Evolutionary conservation across 2,113 vertebrate genomes (phyloP), one percentile per base, ranked within the genome.

Genomic region (Phaetusa simplex): DNA sequence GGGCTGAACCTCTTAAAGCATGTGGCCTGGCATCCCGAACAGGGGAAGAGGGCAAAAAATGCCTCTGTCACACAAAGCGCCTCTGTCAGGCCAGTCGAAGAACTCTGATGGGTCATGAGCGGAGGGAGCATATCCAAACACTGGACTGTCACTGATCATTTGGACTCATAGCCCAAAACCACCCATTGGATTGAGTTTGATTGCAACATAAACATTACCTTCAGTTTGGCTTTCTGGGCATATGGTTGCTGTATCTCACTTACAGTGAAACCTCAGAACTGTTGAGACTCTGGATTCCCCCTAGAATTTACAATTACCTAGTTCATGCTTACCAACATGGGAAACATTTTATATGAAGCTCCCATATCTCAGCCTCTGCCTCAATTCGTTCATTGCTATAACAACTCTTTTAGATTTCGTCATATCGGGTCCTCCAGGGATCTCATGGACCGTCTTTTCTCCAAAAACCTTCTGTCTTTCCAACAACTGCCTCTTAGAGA

Each of bases 21-120:
- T 19, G 12, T 4, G 1, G 7, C 34, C 61, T 80, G 26, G 16
- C 14, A 42, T 22, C 8, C 32, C 74, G 47, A n/a, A 47, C 10
- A 12, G 16, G 27, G 14, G 11, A 70, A 67, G 32, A 64, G 7
- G 13, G 9, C 5, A 67, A 74, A 79, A 86, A 74, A 49, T 18
- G 36, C 12, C 18, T 42, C 42, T 1, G 1, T 79, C 52, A n/a
- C 34, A n/a, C 18, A 53, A 18, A 61, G 34, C 1, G 1, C 20
- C 59, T 66, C 22, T 49, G 22, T 18, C 16, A 38, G 47, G 14
- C 23, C 42, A 43, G 17, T 23, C 34, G 12, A 61, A 49, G 23
- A 55, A 19, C 24, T 72, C 11, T 24, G 36, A 13, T 14, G 11
- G 10, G 21, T 71, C 23, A 22, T 27, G 26, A 79, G 20, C 27